Evolutionary conservation across 2,797 vertebrate genomes (phyloP), one percentile per base, ranked within the genome.

Genomic region (Peromyscus nudipes): DNA sequence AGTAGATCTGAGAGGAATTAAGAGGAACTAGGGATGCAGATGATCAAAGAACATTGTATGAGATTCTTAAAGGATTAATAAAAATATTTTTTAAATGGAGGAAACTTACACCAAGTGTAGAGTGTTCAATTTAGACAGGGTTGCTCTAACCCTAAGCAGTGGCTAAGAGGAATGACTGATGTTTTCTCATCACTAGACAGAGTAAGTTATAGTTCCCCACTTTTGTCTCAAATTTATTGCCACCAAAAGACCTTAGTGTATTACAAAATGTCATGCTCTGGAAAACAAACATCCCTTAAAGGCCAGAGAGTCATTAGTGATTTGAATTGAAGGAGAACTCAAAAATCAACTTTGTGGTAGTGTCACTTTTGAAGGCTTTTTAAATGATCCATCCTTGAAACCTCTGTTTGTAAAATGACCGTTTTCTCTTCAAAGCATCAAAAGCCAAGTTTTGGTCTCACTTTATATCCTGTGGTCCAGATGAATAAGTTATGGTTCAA

Each of bases 401-500:
- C 85, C 6, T 90, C 34, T 60, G 0, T 96, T 92, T 98, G 65
- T 60, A 57, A 85, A 83, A 81, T 55, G 95, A 75, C 37, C 62
- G n/a, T 23, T 80, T 95, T 9, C 77, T 93, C 77, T 9, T 40
- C n/a, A 87, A 91, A 62, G 65, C 73, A 94, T 94, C 91, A 89
- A 92, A 96, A 96, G 80, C 52, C 79, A 95, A 52, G n/a, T 67
- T 95, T 60, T 10, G 8, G 0, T 13, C 75, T 37, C 7, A 65
- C 34, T 73, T 87, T 5, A 0, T 49, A 95, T 97, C 8, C 9
- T 75, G 90, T 49, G 27, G 69, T 87, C 95, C 97, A 98, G 98
- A 95, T 98, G 98, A 92, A 71, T 76, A 75, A 94, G 96, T 92
- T 95, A 83, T 4, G 96, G 60, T 96, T 98, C 91, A 95, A 95